These are phyloP conservation scores for Falco berigora DNA, from an alignment of 2,797 vertebrate species.

Conservation along the genomic window DNA sequence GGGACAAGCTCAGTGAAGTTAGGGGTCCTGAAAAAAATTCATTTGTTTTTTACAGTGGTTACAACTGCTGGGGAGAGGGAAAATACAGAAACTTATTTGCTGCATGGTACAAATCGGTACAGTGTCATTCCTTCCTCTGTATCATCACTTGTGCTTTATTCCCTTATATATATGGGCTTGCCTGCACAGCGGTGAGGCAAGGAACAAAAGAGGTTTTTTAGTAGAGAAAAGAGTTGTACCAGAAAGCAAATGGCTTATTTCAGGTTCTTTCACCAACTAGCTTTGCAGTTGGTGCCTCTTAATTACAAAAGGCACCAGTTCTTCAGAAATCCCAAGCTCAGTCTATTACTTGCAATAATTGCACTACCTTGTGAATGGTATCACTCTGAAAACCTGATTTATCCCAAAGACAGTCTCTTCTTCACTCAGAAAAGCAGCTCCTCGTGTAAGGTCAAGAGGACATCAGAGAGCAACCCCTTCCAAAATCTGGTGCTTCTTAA, in stretches of 20 bases:
- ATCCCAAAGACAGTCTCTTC: neutral
- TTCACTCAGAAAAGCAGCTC: neutral
- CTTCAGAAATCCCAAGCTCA: neutral
- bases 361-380: neutral
- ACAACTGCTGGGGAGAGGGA: neutral
- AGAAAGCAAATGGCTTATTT: neutral
- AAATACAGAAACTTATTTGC: neutral
- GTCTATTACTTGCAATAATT: neutral
- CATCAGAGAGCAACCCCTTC: neutral
- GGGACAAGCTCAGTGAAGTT: neutral
- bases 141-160: neutral
- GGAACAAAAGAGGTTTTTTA: neutral
- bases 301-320: neutral
- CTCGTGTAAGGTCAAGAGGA: neutral
- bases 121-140: neutral
- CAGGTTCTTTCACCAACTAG: neutral
- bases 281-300: neutral
- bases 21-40: neutral
- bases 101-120: neutral
- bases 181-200: neutral
- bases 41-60: neutral
- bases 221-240: neutral
- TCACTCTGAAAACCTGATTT: neutral
- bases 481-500: slow-evolving; percentile 3
- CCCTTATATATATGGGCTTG: neutral